Base-by-base conservation (phyloP, 2,888 invertebrate genomes). In the Acanthosepion pharaonis region DNA sequence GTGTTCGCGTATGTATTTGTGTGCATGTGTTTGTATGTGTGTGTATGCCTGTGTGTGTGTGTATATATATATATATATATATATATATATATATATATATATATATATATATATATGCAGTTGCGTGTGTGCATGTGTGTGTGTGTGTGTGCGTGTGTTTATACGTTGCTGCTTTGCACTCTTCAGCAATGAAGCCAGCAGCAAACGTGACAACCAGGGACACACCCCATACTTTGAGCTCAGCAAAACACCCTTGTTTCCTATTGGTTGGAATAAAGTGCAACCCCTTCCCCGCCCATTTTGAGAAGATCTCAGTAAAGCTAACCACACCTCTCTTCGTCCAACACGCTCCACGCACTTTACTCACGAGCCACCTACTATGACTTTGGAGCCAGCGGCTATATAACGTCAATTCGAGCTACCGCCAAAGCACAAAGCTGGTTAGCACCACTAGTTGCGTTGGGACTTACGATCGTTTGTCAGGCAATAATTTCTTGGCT, bases 41-140 rank as follows among this genome's bases (percentile, higher is more conserved):
- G 55, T 91, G 42, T 42, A 42, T 91, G 55, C 49, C 5, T 91
- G 28, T 94, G 33, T 91, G 91, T 94, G 42, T 91, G 91, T 93
- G 5, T 15, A 51, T 15, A 51, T 48, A 49, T 78, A 48, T 78
- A 49, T 49, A 51, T 15, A 51, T 15, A 51, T 93, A 51, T 15
- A 51, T 15, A 51, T 93, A 51, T 15, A 51, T 15, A 51, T 93
- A 51, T 15, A 51, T 15, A 51, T 93, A 51, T 15, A 51, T 15
- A 51, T 93, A 51, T 15, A 51, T 15, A 51, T 48, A 49, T 78
- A 48, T 78, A 28, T 93, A 49, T 49, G 48, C 93, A n/a, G 64
- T 25, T 94, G 3, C 23, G 33, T 91, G 91, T 94, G 55, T 91
- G 18, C 42, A 28, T 92, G 48, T 64, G 92, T 78, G 59, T 49